phyloP scores from a whole-genome alignment of 1,140 invertebrate species.

The Copidosoma floridanum region DNA sequence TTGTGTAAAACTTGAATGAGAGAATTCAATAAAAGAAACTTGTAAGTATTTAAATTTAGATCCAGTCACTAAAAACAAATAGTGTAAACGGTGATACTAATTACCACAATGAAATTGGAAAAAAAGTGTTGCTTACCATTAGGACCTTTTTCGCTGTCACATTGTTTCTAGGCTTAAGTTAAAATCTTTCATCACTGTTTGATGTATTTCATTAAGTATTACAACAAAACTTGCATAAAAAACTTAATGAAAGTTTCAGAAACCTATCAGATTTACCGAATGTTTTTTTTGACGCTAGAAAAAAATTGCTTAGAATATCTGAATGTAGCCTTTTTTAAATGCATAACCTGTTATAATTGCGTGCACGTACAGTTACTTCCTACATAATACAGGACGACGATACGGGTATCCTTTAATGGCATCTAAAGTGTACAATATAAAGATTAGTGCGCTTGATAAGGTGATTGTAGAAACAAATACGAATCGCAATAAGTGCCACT shows the following conservation, averaged over 20 bases:
- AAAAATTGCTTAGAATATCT: conserved; percentile 54
- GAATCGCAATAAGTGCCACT: no score
- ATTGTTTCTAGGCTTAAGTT: conserved; percentile 1
- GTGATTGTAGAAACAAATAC: no score
- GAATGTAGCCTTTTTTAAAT: conserved; percentile 57
- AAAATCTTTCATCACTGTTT: conserved; percentile 13
- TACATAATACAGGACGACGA: not conserved
- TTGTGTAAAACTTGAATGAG: no score
- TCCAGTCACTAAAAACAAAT: not conserved
- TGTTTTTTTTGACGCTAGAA: conserved; percentile 44
- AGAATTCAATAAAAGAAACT: no score
- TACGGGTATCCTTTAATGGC: not conserved
- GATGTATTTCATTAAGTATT: no score
- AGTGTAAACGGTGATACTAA: not conserved
- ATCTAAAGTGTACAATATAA: conserved; percentile 8
- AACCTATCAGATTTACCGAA: conserved; percentile 13
- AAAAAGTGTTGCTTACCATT: not conserved
- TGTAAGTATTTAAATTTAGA: no score
- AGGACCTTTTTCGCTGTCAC: not conserved
- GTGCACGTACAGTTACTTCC: conserved; percentile 29
- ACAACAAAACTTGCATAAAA: no score
- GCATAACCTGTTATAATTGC: conserved; percentile 32
- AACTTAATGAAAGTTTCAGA: conserved; percentile 22
- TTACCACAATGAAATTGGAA: not conserved
- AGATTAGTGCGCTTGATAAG: conserved; percentile 12